Conservation (phyloP, 1,140 invertebrate species). For the Drosophila dunni region DNA sequence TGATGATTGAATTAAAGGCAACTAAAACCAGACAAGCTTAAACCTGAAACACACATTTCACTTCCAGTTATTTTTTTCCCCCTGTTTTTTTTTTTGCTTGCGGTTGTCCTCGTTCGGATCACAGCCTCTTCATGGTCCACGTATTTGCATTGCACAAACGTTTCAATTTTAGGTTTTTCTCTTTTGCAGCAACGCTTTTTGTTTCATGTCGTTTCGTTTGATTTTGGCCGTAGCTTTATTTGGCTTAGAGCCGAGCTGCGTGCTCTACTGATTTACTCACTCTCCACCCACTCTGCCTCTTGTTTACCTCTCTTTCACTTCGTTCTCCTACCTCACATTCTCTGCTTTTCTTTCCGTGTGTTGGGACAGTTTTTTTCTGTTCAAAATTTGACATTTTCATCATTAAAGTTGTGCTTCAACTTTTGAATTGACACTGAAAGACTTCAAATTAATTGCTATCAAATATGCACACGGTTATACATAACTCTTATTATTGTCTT, state of each 20-base stretch:
- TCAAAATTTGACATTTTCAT: constrained; percentile 36
- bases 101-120: neutral
- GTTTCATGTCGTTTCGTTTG: constrained; percentile 57
- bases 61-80: neutral
- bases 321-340: neutral
- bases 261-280: constrained; percentile 10
- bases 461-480: too few relatives aligned
- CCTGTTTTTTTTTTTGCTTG: constrained; percentile 6
- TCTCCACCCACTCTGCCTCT: neutral
- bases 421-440: constrained; percentile 8
- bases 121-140: constrained; percentile 13
- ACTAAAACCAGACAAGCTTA: constrained; percentile 5
- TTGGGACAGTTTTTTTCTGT: constrained; percentile 45
- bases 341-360: neutral
- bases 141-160: constrained; percentile 55
- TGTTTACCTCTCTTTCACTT: neutral
- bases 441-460: constrained; percentile 38
- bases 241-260: constrained; percentile 51
- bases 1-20: constrained; percentile 60
- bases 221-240: constrained; percentile 67
- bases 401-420: constrained; percentile 30
- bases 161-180: constrained; percentile 57
- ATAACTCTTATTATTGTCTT: too few relatives aligned
- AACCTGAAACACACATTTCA: constrained; percentile 23
- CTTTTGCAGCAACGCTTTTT: constrained; percentile 11